These are phyloP conservation scores for Scortum barcoo DNA, from an alignment of 2,113 vertebrate genomes.

Conservation along the genomic window DNA sequence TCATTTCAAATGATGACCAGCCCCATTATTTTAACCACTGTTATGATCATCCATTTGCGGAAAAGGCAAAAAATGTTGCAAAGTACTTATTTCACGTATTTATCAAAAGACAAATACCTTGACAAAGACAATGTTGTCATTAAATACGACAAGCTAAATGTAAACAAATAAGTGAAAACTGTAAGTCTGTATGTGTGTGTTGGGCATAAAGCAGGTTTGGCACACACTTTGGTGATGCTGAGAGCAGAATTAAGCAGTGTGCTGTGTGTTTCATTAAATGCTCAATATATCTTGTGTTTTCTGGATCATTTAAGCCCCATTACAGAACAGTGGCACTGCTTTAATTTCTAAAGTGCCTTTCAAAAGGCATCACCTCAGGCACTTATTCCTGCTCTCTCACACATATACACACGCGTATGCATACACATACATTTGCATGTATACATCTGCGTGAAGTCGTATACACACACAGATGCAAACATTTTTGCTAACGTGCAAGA, in stretches of 20 bases:
- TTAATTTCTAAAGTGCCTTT: conserved; percentile 90
- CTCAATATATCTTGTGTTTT: conserved; percentile 90
- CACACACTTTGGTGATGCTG: conserved; percentile 57
- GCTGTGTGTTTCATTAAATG: conserved; percentile 87
- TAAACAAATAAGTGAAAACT: conserved; percentile 15
- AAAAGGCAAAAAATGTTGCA: neutral
- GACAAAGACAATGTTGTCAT: neutral
- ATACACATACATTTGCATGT: conserved; percentile 7
- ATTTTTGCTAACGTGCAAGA: conserved; percentile 24
- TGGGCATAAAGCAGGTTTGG: conserved; percentile 57
- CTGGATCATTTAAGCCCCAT: conserved; percentile 90
- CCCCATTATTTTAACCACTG: neutral
- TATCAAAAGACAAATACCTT: neutral
- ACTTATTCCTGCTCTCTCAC: conserved; percentile 59
- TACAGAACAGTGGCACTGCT: conserved; percentile 85
- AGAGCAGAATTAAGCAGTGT: conserved; percentile 77
- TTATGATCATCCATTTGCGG: neutral
- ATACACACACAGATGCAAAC: conserved; percentile 22
- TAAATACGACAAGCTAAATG: neutral
- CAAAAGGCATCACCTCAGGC: conserved; percentile 85
- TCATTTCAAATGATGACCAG: neutral
- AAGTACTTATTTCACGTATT: neutral
- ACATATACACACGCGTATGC: conserved; percentile 3
- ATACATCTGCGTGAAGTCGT: neutral
- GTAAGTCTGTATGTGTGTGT: neutral